phyloP scores from a whole-genome alignment of 2,113 vertebrate genomes.

The Bufo bufo region DNA sequence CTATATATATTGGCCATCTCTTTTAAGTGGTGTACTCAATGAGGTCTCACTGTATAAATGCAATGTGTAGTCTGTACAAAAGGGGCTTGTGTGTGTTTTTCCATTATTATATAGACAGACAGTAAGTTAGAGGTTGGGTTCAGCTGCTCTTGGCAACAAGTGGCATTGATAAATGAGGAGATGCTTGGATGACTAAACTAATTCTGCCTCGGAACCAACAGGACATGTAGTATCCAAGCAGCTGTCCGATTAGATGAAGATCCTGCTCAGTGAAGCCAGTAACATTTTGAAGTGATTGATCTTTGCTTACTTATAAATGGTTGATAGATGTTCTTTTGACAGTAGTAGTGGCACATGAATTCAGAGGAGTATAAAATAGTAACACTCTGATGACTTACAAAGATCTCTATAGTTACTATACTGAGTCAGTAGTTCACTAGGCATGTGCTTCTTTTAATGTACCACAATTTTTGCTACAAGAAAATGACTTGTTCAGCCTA shows the following conservation, averaged over 20 bases:
- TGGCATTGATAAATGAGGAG: conserved; percentile 45
- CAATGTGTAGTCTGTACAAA: background rate
- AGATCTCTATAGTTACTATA: conserved; percentile 13
- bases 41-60: background rate
- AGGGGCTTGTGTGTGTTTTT: background rate
- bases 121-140: conserved; percentile 18
- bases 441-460: background rate
- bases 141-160: conserved; percentile 31
- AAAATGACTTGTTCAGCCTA: background rate
- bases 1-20: background rate
- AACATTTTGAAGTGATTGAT: conserved; percentile 35
- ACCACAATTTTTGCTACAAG: background rate
- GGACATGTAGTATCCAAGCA: conserved; percentile 40
- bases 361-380: background rate
- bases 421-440: background rate
- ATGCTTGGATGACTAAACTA: conserved; percentile 49
- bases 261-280: conserved; percentile 43
- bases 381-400: conserved; percentile 15
- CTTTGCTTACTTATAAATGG: conserved; percentile 44
- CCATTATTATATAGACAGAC: background rate
- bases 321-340: conserved; percentile 40
- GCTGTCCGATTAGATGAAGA: conserved; percentile 40
- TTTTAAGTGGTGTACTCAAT: background rate
- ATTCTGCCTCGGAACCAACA: conserved; percentile 28
- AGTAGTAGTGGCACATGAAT: background rate